Percentiles rank a stretch among this genome's conserved stretches.
Conservation (phyloP, 2,113 vertebrate species). For the Microcebus tavaratra region DNA sequence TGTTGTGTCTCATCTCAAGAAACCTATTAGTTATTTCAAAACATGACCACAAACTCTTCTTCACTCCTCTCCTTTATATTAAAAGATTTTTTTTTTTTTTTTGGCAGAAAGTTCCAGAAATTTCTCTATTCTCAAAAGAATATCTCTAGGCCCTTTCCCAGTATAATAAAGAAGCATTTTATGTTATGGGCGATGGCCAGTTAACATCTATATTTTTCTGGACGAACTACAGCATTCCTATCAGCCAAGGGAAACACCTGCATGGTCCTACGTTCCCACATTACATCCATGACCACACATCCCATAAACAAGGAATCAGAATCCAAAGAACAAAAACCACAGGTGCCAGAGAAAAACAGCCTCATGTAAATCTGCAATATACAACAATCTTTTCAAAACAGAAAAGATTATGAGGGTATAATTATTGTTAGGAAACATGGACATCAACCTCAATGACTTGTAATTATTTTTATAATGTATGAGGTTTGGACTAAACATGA, state of each 20-base stretch:
- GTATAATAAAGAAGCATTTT: constrained; percentile 57
- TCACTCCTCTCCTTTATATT: not conserved
- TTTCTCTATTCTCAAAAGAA: constrained; percentile 69
- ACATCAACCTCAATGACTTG: constrained; percentile 3
- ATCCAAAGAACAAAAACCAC: constrained; percentile 70
- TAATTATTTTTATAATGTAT: constrained; percentile 59
- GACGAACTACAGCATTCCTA: constrained; percentile 58
- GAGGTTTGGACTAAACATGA: constrained; percentile 64
- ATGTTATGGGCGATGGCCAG: constrained; percentile 68
- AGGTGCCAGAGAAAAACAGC: constrained; percentile 77
- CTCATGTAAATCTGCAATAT: constrained; percentile 65
- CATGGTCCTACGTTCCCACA: constrained; percentile 32
- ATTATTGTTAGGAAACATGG: constrained; percentile 63
- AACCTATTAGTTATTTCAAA: constrained; percentile 62
- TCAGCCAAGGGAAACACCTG: constrained; percentile 84
- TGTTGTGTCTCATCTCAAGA: constrained; percentile 45
- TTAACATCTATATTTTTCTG: constrained; percentile 67
- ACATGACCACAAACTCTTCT: constrained; percentile 35
- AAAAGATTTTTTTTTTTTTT: not conserved
- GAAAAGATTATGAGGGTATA: constrained; percentile 61
- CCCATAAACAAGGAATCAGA: constrained; percentile 73
- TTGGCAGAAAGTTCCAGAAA: constrained; percentile 68
- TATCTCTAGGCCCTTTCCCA: constrained; percentile 62
- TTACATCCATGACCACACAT: constrained; percentile 40
- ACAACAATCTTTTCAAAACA: constrained; percentile 70